Evolutionary conservation across 2,797 vertebrate genomes (phyloP).

Genomic region (Poecilia picta): DNA sequence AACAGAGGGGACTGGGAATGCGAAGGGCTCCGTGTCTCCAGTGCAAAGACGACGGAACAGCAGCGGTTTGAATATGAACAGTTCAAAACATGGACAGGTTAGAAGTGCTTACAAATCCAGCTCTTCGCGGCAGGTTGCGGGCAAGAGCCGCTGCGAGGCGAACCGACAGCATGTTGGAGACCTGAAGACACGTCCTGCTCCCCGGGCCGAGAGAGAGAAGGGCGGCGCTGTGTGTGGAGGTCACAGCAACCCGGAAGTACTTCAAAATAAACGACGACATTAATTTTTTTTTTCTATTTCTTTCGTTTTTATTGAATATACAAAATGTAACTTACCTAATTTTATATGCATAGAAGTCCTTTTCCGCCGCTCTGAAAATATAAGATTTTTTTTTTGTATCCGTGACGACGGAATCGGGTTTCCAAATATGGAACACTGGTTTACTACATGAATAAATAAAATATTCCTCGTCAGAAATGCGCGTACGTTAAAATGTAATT

Average conservation of each 20-base stretch:
- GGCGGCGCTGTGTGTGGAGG: conserved; percentile 48
- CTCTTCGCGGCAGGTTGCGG: conserved; percentile 85
- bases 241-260: conserved; percentile 67
- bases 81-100: accelerated
- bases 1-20: background rate
- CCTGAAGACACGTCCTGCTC: conserved; percentile 50
- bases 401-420: too few species aligned
- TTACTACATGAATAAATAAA: background rate
- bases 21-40: conserved; percentile 71
- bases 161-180: conserved; percentile 87
- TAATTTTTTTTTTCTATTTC: too few species aligned
- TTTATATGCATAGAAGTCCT: too few species aligned
- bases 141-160: conserved; percentile 88
- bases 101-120: conserved; percentile 84
- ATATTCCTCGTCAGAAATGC: background rate
- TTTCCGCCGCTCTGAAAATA: too few species aligned
- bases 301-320: background rate
- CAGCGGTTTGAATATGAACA: conserved; percentile 21
- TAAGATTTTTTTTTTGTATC: too few species aligned
- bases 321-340: too few species aligned
- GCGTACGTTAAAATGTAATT: background rate
- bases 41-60: conserved; percentile 63
- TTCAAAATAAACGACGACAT: conserved; percentile 27
- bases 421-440: too few species aligned
- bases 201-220: conserved; percentile 65